Evolutionary conservation across 2,797 vertebrate genomes (phyloP), one percentile per base, ranked within the genome.

Genomic region (Sciaenops ocellatus): DNA sequence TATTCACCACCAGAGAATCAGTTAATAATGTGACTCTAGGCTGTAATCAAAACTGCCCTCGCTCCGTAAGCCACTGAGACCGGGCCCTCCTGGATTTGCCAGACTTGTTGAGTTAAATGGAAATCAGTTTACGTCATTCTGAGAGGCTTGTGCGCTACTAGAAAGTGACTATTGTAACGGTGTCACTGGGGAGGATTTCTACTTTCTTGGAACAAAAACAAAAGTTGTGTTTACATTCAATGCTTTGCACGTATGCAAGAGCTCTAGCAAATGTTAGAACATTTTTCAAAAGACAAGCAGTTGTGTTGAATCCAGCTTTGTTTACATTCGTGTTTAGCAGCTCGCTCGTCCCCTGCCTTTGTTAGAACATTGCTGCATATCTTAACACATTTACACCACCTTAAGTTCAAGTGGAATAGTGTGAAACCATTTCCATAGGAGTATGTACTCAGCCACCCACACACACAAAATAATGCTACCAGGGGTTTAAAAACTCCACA

Each of bases 11-110:
- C 38, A 73, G 77, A 82, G 85, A 83, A 22, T 85, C 44, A 2
- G 46, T 83, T 88, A 88, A 88, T 80, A 68, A 83, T 79, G 57
- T 56, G 66, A 67, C 78, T 66, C 44, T 50, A 69, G 69, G 81
- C 73, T 89, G 85, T 93, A 87, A 92, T 91, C 76, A 93, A 87
- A 86, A 59, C 26, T 80, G 89, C 30, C 87, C 87, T 83, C 4
- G 28, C 70, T 87, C 60, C 56, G 56, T 60, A 76, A 52, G 75
- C 90, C 80, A 34, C 85, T 16, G 79, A 89, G 92, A 88, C 60
- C 54, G 68, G 70, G 44, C 72, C 91, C 76, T 76, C 46, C 42
- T 80, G 89, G 88, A 78, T 72, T 87, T 84, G 28, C 51, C 47
- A 77, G 74, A 76, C 78, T 73, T 82, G 67, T 69, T 78, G 77